These are phyloP conservation scores for Uromys caudimaculatus DNA, from an alignment of 2,797 vertebrate genomes.

Conservation along the genomic window DNA sequence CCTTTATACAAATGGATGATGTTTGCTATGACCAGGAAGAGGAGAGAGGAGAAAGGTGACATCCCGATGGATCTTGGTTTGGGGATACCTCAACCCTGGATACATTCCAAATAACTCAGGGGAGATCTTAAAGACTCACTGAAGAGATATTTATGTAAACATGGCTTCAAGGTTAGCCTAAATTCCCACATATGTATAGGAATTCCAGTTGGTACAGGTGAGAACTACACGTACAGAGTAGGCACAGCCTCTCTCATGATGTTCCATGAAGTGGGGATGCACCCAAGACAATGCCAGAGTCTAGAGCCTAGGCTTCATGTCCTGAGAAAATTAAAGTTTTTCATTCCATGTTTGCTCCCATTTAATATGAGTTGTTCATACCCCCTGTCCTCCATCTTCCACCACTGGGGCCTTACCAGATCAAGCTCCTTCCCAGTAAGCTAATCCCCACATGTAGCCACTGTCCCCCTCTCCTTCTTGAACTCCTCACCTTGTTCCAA, in stretches of 20 bases:
- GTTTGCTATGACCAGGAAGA: not conserved
- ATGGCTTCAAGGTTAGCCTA: not conserved
- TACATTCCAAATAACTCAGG: not conserved
- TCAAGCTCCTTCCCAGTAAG: slow-evolving; percentile 76
- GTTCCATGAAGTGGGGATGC: not conserved
- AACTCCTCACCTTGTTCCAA: slow-evolving; percentile 85
- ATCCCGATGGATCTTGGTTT: not conserved
- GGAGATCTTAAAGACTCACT: not conserved
- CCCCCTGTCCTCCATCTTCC: not conserved
- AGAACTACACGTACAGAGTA: not conserved
- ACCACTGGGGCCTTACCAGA: slow-evolving; percentile 62
- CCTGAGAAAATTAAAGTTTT: slow-evolving; percentile 77
- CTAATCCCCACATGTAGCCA: slow-evolving; percentile 71
- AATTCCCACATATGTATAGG: not conserved
- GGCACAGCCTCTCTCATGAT: not conserved
- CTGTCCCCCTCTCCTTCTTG: slow-evolving; percentile 77
- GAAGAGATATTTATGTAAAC: not conserved
- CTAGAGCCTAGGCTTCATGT: not conserved
- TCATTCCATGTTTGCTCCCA: slow-evolving; percentile 74
- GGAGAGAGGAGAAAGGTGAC: not conserved
- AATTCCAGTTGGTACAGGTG: not conserved
- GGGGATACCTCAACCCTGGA: not conserved
- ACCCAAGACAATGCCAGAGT: not conserved
- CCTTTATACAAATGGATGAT: not conserved
- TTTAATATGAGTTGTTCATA: slow-evolving; percentile 69